phyloP scores from a whole-genome alignment of 2,113 vertebrate genomes.

The Furnarius figulus region DNA sequence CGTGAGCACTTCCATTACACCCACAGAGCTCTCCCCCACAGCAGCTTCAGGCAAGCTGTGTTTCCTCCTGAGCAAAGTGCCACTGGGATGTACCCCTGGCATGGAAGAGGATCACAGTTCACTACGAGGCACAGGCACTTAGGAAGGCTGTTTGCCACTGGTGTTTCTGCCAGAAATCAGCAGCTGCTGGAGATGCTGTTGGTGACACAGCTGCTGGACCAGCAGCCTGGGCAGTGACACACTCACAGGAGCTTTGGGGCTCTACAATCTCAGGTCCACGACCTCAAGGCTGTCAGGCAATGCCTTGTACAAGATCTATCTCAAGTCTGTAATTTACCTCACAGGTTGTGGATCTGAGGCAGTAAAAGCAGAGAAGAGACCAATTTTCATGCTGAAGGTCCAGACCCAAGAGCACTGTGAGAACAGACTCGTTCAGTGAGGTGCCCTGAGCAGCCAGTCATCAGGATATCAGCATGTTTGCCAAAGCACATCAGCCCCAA shows the following conservation, averaged over 20 bases:
- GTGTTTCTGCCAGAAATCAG: not conserved
- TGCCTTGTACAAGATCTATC: not conserved
- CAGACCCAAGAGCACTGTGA: not conserved
- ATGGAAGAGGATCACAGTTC: not conserved
- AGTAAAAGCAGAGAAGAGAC: not conserved
- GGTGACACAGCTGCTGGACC: not conserved
- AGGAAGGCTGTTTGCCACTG: not conserved
- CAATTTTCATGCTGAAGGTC: not conserved
- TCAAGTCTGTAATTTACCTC: not conserved
- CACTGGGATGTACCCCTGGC: not conserved
- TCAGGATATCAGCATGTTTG: fast-evolving
- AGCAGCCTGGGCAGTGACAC: not conserved
- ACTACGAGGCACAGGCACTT: not conserved
- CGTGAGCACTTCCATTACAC: not conserved
- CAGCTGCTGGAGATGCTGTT: not conserved
- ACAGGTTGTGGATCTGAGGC: not conserved
- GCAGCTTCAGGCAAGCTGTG: not conserved
- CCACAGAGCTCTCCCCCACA: not conserved
- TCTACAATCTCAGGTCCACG: not conserved
- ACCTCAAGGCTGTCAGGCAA: not conserved
- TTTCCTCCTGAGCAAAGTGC: not conserved
- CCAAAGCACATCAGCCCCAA: not conserved
- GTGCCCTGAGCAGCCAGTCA: not conserved
- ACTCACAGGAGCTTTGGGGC: not conserved
- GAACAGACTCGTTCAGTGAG: not conserved